phyloP scores from a whole-genome alignment of 2,113 vertebrate species.

The Odocoileus hemionus region DNA sequence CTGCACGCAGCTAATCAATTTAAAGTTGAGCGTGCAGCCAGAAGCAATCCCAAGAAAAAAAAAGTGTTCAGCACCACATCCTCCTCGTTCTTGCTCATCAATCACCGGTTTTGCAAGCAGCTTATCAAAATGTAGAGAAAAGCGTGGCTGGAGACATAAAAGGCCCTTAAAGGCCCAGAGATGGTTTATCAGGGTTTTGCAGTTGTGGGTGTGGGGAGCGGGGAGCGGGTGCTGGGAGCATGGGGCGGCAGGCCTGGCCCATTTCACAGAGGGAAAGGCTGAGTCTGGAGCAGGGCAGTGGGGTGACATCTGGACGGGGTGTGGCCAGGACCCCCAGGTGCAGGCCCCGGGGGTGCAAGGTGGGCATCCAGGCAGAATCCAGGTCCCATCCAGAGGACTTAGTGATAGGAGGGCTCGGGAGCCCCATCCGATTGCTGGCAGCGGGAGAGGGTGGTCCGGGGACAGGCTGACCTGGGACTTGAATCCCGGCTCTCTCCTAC shows the following conservation, averaged over 20 bases:
- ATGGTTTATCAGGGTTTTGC: neutral
- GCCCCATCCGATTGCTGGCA: fast-evolving
- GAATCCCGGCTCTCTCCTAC: neutral
- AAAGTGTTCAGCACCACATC: neutral
- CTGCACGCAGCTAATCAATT: slow-evolving; percentile 18
- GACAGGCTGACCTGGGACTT: neutral
- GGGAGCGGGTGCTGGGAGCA: fast-evolving
- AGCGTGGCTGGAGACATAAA: neutral
- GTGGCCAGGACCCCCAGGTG: neutral
- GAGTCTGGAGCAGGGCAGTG: neutral
- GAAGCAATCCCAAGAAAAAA: slow-evolving; percentile 17
- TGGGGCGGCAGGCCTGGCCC: neutral
- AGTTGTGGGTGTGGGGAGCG: neutral
- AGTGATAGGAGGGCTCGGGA: neutral
- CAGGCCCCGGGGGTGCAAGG: neutral
- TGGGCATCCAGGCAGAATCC: neutral
- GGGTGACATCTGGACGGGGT: neutral
- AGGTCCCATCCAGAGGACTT: neutral
- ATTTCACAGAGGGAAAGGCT: neutral
- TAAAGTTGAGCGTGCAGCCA: slow-evolving; percentile 25
- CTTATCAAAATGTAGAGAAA: slow-evolving; percentile 24
- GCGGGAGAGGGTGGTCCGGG: neutral
- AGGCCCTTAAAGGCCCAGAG: neutral
- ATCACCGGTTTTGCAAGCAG: slow-evolving; percentile 24
- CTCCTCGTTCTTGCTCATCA: neutral